phyloP scores from a whole-genome alignment of 2,888 invertebrate genomes.

The Limnephilus auricula region DNA sequence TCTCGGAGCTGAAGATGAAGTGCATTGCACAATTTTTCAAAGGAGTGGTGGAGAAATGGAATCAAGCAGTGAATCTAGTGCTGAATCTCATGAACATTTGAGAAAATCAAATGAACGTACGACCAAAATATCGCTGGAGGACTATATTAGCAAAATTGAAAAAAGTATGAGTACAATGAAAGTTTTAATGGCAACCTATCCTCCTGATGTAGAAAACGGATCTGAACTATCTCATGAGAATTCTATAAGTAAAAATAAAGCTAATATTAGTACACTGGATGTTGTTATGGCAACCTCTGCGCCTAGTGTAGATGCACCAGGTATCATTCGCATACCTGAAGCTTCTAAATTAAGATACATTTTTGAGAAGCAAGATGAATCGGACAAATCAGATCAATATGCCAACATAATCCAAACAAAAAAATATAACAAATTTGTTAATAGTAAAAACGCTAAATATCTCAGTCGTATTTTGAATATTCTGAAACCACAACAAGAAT shows the following conservation, averaged over 20 bases:
- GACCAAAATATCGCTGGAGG: constrained; percentile 8
- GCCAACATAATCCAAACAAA: constrained; percentile 10
- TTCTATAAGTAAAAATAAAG: neutral
- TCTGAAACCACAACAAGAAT: neutral
- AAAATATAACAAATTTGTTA: neutral
- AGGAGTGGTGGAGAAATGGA: neutral
- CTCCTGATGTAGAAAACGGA: neutral
- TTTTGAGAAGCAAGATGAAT: neutral
- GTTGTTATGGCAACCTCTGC: neutral
- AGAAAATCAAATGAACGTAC: neutral
- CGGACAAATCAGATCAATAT: neutral
- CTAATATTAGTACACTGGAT: neutral
- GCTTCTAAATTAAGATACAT: neutral
- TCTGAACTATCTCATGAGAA: neutral
- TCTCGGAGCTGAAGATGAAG: constrained; percentile 88
- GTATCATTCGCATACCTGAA: neutral
- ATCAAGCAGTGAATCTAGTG: neutral
- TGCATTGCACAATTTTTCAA: constrained; percentile 76
- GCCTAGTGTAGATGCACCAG: neutral
- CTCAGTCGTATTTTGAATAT: neutral
- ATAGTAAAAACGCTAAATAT: neutral
- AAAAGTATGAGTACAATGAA: constrained; percentile 10
- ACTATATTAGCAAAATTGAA: constrained; percentile 33
- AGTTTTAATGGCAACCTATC: constrained; percentile 5
- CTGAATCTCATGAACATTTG: neutral